A percentile compares a stretch with the other conserved stretches of the same genome.
Evolutionary conservation across 2,113 vertebrate genomes (phyloP).

Genomic region (Donacobius atricapilla): DNA sequence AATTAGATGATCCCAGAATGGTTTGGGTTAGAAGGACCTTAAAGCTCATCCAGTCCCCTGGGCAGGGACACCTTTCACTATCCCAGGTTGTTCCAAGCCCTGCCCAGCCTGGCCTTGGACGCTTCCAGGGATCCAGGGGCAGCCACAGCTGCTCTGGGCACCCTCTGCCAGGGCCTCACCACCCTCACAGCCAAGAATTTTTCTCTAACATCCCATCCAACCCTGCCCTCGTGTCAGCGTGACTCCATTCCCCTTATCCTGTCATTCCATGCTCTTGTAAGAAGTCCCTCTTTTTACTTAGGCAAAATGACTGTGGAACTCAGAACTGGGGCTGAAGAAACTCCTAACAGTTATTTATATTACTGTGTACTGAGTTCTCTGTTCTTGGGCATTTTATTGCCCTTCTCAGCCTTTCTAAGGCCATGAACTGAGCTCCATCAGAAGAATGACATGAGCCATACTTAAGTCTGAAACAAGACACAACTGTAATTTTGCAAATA

Average conservation of each 20-base stretch:
- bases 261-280: background rate
- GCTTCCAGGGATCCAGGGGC: background rate
- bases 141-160: background rate
- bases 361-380: background rate
- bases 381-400: background rate
- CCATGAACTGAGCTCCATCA: background rate
- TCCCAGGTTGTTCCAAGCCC: background rate
- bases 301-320: background rate
- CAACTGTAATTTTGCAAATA: background rate
- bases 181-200: background rate
- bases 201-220: background rate
- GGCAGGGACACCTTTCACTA: background rate
- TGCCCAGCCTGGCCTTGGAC: fast-evolving
- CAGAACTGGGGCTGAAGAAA: background rate
- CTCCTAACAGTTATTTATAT: background rate
- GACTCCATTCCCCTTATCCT: background rate
- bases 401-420: background rate
- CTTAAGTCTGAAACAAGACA: background rate
- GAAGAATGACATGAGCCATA: background rate
- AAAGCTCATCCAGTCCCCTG: background rate
- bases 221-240: background rate
- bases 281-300: background rate
- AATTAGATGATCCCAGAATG: background rate
- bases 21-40: background rate
- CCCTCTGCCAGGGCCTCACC: background rate